Percentiles rank a stretch among this genome's conserved stretches.
Conservation (phyloP, 2,797 vertebrate genomes). For the Poeciliopsis presidionis region DNA sequence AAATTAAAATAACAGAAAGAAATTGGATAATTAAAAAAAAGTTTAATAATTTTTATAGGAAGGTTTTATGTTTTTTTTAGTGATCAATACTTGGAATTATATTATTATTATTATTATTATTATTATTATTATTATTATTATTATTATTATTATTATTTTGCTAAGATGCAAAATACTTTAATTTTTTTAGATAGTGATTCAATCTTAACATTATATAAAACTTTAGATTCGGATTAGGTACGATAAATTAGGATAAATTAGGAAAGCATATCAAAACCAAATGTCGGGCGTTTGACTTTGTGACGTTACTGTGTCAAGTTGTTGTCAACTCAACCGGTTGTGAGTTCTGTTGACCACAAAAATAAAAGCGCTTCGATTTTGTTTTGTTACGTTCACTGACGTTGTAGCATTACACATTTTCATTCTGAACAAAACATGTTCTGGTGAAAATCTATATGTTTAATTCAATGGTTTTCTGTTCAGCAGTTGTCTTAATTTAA, state of each 20-base stretch:
- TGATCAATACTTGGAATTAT: too few relatives aligned
- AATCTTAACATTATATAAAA: neutral
- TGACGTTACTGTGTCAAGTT: neutral
- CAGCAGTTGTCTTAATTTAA: constrained; percentile 17
- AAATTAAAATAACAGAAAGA: too few relatives aligned
- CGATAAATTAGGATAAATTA: too few relatives aligned
- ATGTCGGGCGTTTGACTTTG: neutral
- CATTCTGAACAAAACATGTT: neutral
- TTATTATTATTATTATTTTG: neutral
- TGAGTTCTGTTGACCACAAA: too few relatives aligned
- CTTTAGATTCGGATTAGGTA: neutral
- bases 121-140: neutral
- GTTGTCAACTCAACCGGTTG: neutral
- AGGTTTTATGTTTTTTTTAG: too few relatives aligned
- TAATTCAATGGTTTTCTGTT: neutral
- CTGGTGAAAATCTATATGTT: neutral
- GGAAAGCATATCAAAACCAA: neutral
- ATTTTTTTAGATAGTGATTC: neutral
- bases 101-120: neutral
- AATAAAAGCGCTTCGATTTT: neutral
- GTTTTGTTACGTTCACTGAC: neutral
- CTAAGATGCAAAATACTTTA: neutral
- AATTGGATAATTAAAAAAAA: too few relatives aligned
- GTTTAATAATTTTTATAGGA: too few relatives aligned
- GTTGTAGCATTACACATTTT: neutral